phyloP scores from a whole-genome alignment of 2,797 vertebrate species.

The Semaprochilodus insignis region DNA sequence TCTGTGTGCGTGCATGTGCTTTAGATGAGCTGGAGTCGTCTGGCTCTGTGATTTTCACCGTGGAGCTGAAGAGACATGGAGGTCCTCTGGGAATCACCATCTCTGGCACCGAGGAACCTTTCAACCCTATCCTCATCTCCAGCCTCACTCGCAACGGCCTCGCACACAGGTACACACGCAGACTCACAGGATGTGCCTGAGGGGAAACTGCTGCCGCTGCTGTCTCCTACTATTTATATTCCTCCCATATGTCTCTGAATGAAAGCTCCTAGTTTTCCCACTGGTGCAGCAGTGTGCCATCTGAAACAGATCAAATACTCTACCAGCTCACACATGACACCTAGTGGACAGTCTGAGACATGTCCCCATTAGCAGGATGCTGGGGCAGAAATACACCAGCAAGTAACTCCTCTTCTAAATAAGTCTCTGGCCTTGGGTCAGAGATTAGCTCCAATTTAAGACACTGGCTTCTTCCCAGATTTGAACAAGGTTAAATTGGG shows the following conservation, averaged over 20 bases:
- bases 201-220: background rate
- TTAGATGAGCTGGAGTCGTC: constrained; percentile 95
- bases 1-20: background rate
- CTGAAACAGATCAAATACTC: background rate
- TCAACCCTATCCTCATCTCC: constrained; percentile 96
- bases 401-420: background rate
- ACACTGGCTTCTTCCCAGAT: too few relatives aligned
- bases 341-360: constrained; percentile 34
- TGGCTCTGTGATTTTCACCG: constrained; percentile 95
- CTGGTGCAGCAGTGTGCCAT: constrained; percentile 18
- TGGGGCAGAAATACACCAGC: background rate
- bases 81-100: constrained; percentile 98
- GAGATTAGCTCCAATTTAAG: too few relatives aligned
- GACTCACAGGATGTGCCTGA: background rate
- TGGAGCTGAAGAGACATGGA: constrained; percentile 93
- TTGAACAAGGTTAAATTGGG: too few relatives aligned
- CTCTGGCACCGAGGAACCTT: constrained; percentile 97
- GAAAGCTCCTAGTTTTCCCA: background rate
- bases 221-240: constrained; percentile 8
- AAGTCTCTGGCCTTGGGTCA: too few relatives aligned
- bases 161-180: constrained; percentile 88
- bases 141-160: constrained; percentile 95
- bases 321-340: background rate
- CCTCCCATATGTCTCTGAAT: background rate
- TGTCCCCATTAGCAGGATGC: background rate